Conservation (phyloP, 2,113 vertebrate genomes). For the Hyperopisus bebe region DNA sequence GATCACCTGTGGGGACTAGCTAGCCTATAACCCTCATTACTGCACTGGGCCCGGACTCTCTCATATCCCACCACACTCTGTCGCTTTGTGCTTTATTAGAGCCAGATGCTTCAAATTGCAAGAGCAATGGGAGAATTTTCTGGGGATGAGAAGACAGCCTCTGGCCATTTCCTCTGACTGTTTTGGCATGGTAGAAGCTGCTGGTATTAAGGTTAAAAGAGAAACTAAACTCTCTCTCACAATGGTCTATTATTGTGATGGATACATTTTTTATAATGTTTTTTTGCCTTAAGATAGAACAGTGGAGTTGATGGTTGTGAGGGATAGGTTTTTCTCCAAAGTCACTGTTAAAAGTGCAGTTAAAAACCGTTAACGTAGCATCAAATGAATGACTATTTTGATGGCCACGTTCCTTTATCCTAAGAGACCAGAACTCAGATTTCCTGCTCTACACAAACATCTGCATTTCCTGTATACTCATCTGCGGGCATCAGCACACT, state of each 20-base stretch:
- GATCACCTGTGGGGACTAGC: constrained; percentile 18
- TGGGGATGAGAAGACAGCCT: not conserved
- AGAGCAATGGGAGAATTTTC: constrained; percentile 1
- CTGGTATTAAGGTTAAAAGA: not conserved
- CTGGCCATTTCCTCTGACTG: not conserved
- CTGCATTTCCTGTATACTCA: not conserved
- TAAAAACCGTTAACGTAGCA: not conserved
- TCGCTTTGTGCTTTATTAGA: constrained; percentile 13
- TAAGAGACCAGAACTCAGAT: not conserved
- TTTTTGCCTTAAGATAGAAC: not conserved
- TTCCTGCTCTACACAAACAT: not conserved
- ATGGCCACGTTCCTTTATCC: not conserved
- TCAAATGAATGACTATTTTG: not conserved
- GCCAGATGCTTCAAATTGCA: constrained; percentile 15
- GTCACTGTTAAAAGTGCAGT: not conserved
- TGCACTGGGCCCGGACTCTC: not conserved
- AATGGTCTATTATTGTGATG: not conserved
- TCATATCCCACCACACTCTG: not conserved
- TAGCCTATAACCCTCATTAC: constrained; percentile 11
- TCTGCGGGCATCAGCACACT: not conserved
- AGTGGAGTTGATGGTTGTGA: not conserved
- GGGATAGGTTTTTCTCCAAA: not conserved
- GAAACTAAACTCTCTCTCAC: not conserved
- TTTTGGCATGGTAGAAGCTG: not conserved
- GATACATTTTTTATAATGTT: not conserved